Evolutionary conservation across 2,113 vertebrate species (phyloP).

Genomic region (Thermophis baileyi): DNA sequence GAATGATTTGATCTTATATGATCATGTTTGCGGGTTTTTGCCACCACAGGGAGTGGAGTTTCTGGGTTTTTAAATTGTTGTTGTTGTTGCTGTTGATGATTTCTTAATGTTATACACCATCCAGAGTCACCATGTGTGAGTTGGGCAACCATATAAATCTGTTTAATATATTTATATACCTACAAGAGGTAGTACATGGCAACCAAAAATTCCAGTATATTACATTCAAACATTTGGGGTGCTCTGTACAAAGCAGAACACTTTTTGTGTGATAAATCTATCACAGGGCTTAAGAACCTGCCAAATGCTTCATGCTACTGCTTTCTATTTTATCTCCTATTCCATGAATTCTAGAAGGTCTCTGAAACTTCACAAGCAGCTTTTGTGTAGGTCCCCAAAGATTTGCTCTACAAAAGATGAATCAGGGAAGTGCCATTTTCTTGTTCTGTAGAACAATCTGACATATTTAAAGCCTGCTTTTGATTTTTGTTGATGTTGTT

Average conservation of each 20-base stretch:
- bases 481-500: neutral
- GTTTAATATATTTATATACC: neutral
- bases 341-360: neutral
- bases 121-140: neutral
- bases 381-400: neutral
- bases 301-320: neutral
- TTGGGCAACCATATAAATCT: neutral
- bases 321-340: neutral
- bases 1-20: neutral
- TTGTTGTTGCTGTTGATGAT: neutral
- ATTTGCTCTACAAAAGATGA: neutral
- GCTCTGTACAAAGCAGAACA: neutral
- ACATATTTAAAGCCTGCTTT: neutral
- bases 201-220: neutral
- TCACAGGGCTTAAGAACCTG: neutral
- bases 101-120: neutral
- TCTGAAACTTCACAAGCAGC: neutral
- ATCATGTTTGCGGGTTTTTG: too few species aligned
- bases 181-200: neutral
- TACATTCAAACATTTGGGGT: neutral
- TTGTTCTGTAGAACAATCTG: neutral
- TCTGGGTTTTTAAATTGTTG: neutral
- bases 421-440: neutral
- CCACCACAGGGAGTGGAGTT: neutral
- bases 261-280: neutral